Evolutionary conservation across 1,140 invertebrate genomes (phyloP), one percentile per base, ranked within the genome.

Genomic region (Drosophila jambulina): DNA sequence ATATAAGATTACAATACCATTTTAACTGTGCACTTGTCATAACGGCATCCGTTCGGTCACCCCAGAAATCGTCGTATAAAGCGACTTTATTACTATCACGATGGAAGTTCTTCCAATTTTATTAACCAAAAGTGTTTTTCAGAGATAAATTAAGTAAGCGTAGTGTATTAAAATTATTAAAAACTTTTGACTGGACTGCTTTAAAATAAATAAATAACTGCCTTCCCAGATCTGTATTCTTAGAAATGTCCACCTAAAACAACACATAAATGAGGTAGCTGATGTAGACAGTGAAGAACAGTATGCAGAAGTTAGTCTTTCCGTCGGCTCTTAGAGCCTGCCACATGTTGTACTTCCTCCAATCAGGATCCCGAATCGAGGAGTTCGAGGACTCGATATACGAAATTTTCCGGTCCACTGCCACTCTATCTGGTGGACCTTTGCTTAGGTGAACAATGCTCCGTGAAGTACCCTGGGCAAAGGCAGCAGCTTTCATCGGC

Each of bases 261-360:
- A 80, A 34, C 12, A 65, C 29, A 46, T 59, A 51, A 13, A 59
- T 25, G 6, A 82, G 69, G 51, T 72, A 81, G 48, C 38, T 48
- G 5, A 82, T 67, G 21, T 82, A 82, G 0, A 81, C 13, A 2
- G 46, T 23, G 23, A 81, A 77, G 12, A 81, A 82, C 2, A 81
- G 9, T 57, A 75, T 46, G 13, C 15, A 70, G 27, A 68, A 12
- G 29, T 54, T 71, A 25, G 23, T 21, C 17, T 15, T 23, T 9
- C 64, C 63, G 38, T 69, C 63, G 19, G 42, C 13, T n/a, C 8
- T 40, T 6, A 71, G 17, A 10, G 36, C 25, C 13, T 71, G 49
- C 68, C 64, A 56, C 12, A 68, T 23, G 36, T 56, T 69, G 25
- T 71, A 57, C 1, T 69, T 23, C 13, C 2, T 21, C 58, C 23